These are phyloP conservation scores for Arremon brunneinucha DNA, from an alignment of 2,797 vertebrate genomes.

Conservation along the genomic window DNA sequence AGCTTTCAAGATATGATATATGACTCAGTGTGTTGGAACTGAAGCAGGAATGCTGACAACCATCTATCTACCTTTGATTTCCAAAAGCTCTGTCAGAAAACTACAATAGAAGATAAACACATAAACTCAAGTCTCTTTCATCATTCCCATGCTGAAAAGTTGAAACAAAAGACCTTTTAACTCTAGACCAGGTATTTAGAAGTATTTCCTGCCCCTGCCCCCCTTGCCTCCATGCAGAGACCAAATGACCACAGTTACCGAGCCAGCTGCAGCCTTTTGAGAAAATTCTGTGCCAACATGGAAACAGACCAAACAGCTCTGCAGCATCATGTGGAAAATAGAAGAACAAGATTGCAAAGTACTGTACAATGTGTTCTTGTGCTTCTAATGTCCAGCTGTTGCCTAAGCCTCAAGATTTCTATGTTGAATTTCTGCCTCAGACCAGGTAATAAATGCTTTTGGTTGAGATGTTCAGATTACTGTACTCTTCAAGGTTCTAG, in stretches of 20 bases:
- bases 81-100: not conserved
- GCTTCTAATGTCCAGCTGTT: not conserved
- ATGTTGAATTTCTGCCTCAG: not conserved
- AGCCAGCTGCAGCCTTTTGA: not conserved
- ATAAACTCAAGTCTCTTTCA: not conserved
- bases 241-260: accelerated
- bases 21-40: not conserved
- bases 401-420: not conserved
- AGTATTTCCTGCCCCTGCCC: not conserved
- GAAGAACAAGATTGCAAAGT: not conserved
- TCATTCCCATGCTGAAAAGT: not conserved
- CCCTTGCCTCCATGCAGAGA: not conserved
- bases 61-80: constrained; percentile 5
- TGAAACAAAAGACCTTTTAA: not conserved
- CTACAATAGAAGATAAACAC: not conserved
- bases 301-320: not conserved
- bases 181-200: not conserved
- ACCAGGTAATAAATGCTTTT: not conserved
- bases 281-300: not conserved
- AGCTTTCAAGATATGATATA: not conserved
- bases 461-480: not conserved
- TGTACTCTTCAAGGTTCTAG: not conserved
- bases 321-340: not conserved
- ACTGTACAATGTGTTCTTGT: not conserved
- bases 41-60: not conserved